phyloP scores from a whole-genome alignment of 2,888 invertebrate genomes.

The Drosophila nr. fundita region DNA sequence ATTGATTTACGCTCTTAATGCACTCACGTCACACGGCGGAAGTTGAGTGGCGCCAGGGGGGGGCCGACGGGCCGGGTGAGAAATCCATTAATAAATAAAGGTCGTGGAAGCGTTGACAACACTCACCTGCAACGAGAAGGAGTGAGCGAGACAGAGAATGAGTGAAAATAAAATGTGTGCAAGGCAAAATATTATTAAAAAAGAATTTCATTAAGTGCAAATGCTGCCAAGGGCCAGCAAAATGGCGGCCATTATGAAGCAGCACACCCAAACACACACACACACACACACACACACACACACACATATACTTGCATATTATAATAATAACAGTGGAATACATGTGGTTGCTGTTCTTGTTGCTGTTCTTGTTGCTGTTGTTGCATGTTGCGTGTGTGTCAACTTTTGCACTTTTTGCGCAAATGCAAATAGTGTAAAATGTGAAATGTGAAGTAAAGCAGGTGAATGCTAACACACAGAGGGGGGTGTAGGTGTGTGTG shows the following conservation, averaged over 20 bases:
- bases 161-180: conserved; percentile 30
- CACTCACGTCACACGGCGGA: conserved; percentile 53
- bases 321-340: conserved; percentile 20
- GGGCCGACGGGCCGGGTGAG: conserved; percentile 46
- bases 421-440: conserved; percentile 71
- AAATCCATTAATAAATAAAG: conserved; percentile 77
- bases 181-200: conserved; percentile 43
- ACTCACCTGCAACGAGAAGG: conserved; percentile 65
- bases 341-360: conserved; percentile 48
- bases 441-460: conserved; percentile 44
- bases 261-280: conserved; percentile 31
- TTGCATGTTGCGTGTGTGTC: conserved; percentile 69
- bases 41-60: background rate
- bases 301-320: background rate
- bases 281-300: conserved; percentile 23
- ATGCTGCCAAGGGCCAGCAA: conserved; percentile 57
- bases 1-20: conserved; percentile 39
- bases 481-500: conserved; percentile 13
- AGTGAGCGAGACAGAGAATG: conserved; percentile 19
- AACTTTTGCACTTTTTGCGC: conserved; percentile 76
- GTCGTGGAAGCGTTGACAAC: conserved; percentile 60
- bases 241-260: conserved; percentile 67
- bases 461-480: conserved; percentile 47
- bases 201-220: conserved; percentile 76
- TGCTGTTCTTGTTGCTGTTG: conserved; percentile 44